Evolutionary conservation across 2,113 vertebrate genomes (phyloP), one percentile per base, ranked within the genome.

Genomic region (Dromas ardeola): DNA sequence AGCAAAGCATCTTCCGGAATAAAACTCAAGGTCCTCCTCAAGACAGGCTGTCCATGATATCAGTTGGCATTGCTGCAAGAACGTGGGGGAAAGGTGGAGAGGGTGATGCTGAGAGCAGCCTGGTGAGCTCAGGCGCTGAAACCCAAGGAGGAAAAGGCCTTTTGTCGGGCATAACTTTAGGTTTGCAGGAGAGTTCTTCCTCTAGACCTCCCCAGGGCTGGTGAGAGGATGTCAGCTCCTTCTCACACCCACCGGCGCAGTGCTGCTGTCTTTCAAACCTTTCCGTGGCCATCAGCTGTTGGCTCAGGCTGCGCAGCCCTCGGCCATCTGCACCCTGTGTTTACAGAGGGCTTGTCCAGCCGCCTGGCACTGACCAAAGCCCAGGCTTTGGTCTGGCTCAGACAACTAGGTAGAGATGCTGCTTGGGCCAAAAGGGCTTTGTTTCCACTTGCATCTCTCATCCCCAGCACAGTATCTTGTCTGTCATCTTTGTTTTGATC

Each of bases 21-120:
- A 47, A 88, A 94, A 42, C 25, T 32, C 12, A 5, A 10, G 19
- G 43, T 45, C 45, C 11, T 88, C 47, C 70, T 88, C 26, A 47
- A 47, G 34, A 11, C 58, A 47, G 22, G 26, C 9, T n/a, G 19
- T 23, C 16, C 6, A 8, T 14, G 18, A 36, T 36, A 50, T 38
- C 11, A 3, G 10, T 1, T 32, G 22, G n/a, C 49, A 70, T 16
- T 52, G 36, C 40, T 61, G 34, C 26, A 47, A 12, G 19, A 70
- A n/a, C 3, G 10, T 5, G 5, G 10, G 22, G 55, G 13, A 0
- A 26, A 40, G 20, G 14, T 4, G 6, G 38, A 38, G 21, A 71
- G 11, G 6, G 21, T 34, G 71, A 53, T 72, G 52, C 38, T 79
- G 74, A 79, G 34, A 58, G 56, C 42, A 66, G 13, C 6, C 47